These are phyloP conservation scores for Lydus trimaculatus DNA, from an alignment of 2,888 invertebrate species.

Conservation along the genomic window DNA sequence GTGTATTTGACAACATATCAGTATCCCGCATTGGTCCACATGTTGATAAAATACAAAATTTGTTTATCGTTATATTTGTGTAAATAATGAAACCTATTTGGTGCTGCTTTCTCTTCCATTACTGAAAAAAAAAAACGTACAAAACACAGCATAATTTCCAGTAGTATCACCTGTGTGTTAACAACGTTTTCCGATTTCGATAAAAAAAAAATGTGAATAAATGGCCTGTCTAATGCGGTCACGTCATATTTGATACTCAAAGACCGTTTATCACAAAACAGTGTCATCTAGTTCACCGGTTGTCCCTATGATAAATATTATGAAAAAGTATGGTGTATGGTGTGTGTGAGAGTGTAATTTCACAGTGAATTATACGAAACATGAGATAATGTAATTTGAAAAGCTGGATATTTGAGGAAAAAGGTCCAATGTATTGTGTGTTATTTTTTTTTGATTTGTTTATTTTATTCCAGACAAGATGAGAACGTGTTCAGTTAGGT, in stretches of 20 bases:
- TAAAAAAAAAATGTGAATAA: conserved; percentile 21
- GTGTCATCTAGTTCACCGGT: conserved; percentile 27
- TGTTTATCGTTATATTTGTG: neutral
- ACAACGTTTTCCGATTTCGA: conserved; percentile 31
- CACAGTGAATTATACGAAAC: neutral
- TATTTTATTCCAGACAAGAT: neutral
- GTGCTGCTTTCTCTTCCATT: neutral
- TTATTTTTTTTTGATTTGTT: neutral
- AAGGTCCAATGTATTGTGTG: too few relatives aligned
- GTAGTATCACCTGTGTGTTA: conserved; percentile 31
- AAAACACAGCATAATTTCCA: neutral
- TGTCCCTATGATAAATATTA: conserved; percentile 21
- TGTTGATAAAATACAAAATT: neutral
- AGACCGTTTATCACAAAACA: conserved; percentile 30
- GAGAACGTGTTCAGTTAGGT: neutral
- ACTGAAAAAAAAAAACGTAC: too few relatives aligned
- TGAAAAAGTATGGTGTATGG: conserved; percentile 17
- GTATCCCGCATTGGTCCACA: neutral
- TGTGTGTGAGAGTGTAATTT: too few relatives aligned
- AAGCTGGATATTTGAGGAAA: neutral
- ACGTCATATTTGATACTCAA: conserved; percentile 30
- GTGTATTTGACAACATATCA: conserved; percentile 1
- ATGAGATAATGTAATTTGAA: neutral
- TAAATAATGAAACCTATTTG: neutral
- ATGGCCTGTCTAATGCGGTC: conserved; percentile 33